Evolutionary conservation across 64 coral and sea anemone species (phyloP).

Genomic region (Catalaphyllia jardinei): DNA sequence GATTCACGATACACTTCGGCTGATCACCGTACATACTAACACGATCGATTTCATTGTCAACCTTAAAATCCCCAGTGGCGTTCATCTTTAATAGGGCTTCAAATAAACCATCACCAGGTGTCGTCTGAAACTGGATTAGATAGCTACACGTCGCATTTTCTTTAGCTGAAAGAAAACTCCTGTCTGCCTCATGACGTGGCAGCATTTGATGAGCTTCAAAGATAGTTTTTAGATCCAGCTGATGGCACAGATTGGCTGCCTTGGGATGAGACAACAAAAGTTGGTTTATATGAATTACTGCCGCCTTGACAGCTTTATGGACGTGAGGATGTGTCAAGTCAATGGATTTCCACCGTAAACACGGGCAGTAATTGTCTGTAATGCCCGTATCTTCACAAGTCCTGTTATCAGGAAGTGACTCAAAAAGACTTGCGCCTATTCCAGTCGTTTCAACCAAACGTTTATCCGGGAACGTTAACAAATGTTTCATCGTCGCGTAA

Average conservation of each 20-base stretch:
- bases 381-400: conserved; percentile 58
- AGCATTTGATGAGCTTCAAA: conserved; percentile 63
- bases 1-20: conserved; percentile 64
- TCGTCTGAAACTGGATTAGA: conserved; percentile 66
- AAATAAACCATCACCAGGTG: conserved; percentile 76
- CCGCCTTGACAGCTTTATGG: neutral
- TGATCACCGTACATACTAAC: conserved; percentile 89
- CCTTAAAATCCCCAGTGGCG: conserved; percentile 37
- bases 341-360: conserved; percentile 47
- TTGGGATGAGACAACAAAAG: conserved; percentile 10
- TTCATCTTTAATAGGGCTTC: conserved; percentile 60
- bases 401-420: conserved; percentile 38
- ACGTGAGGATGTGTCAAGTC: conserved; percentile 31
- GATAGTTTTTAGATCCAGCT: conserved; percentile 57
- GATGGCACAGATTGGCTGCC: conserved; percentile 51
- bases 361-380: conserved; percentile 68
- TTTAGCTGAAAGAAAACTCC: conserved; percentile 46
- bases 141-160: conserved; percentile 66
- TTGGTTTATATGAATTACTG: conserved; percentile 37
- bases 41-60: conserved; percentile 68
- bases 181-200: conserved; percentile 58
- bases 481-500: conserved; percentile 50
- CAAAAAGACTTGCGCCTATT: conserved; percentile 39
- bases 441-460: neutral
- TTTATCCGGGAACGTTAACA: conserved; percentile 25